Evolutionary conservation across 2,797 vertebrate genomes (phyloP).

Genomic region (Propithecus perrieri): DNA sequence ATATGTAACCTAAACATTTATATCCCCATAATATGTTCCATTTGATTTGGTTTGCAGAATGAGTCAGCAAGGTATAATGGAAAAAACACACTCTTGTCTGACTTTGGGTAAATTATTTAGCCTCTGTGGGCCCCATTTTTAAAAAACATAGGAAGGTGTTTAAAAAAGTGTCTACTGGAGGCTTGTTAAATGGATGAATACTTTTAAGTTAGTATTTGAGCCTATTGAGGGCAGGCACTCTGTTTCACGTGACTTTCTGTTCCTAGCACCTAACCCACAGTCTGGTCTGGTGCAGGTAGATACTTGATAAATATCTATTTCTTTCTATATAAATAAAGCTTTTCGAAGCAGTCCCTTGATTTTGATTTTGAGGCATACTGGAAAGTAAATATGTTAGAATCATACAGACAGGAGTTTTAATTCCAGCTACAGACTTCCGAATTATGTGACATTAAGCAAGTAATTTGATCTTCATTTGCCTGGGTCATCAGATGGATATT

Average conservation of each 20-base stretch:
- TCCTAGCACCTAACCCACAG: background rate
- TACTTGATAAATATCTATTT: background rate
- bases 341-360: background rate
- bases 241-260: background rate
- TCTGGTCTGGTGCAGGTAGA: background rate
- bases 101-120: background rate
- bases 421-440: background rate
- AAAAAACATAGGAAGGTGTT: background rate
- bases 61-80: background rate
- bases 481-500: background rate
- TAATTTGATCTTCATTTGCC: background rate
- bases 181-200: fast-evolving
- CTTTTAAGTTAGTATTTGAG: background rate
- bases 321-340: background rate
- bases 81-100: background rate
- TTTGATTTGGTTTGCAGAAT: background rate
- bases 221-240: background rate
- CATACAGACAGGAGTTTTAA: background rate
- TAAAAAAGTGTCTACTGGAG: background rate
- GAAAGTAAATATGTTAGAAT: background rate
- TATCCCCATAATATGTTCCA: background rate
- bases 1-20: too few relatives aligned
- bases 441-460: background rate
- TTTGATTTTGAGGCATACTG: background rate
- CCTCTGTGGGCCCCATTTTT: background rate